A percentile compares a stretch with the other conserved stretches of the same genome.
phyloP scores from a whole-genome alignment of 1,140 invertebrate genomes.

The Drosophila serrata region DNA sequence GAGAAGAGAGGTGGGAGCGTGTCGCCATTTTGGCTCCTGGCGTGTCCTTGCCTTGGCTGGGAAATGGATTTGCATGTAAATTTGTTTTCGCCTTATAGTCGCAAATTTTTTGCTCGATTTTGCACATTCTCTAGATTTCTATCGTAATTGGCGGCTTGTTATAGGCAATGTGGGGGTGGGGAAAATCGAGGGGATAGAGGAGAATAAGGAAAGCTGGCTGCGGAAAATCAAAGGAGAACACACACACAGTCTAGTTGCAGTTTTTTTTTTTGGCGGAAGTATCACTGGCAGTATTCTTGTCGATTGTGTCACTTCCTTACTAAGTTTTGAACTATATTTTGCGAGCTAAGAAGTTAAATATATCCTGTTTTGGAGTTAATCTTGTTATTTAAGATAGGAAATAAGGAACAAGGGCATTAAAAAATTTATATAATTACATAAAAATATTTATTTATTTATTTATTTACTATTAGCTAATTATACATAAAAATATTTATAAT shows the following conservation, averaged over 20 bases:
- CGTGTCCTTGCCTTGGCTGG: slow-evolving; percentile 39
- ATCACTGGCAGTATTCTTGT: slow-evolving; percentile 27
- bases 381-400: neutral
- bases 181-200: no score
- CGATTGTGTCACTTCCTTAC: slow-evolving; percentile 33
- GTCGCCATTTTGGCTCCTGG: slow-evolving; percentile 61
- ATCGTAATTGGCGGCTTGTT: slow-evolving; percentile 82
- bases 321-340: slow-evolving; percentile 8
- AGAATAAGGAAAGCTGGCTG: neutral
- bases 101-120: slow-evolving; percentile 78
- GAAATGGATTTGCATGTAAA: slow-evolving; percentile 78
- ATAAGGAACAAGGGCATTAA: no score
- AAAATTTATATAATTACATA: neutral
- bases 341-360: neutral
- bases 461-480: no score
- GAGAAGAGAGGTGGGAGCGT: slow-evolving; percentile 15
- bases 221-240: neutral
- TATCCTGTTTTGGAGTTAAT: neutral
- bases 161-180: slow-evolving; percentile 18
- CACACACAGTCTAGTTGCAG: slow-evolving; percentile 27
- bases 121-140: slow-evolving; percentile 81
- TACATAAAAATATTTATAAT: no score
- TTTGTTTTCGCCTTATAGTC: slow-evolving; percentile 77
- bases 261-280: slow-evolving; percentile 22
- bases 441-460: no score